Evolutionary conservation across 2,888 invertebrate genomes (phyloP).

Genomic region (Drosophila pseudotakahashii): DNA sequence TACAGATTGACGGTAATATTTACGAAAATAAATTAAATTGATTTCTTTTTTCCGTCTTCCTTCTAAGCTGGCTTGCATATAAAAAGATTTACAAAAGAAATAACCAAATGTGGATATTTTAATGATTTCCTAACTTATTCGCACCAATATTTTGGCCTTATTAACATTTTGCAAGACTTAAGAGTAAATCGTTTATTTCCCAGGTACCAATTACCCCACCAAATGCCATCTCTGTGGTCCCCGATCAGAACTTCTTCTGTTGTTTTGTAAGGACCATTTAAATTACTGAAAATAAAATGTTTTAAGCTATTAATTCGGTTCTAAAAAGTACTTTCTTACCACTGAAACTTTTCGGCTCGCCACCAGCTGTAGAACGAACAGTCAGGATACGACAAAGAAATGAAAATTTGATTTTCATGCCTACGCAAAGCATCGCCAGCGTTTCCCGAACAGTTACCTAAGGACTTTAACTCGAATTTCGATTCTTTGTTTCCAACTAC

Average conservation of each 20-base stretch:
- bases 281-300: not conserved
- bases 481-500: not conserved
- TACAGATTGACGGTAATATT: too few relatives aligned
- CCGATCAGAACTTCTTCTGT: too few relatives aligned
- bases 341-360: accelerated
- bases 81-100: too few relatives aligned
- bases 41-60: too few relatives aligned
- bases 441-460: slow-evolving; percentile 6
- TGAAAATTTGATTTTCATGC: not conserved
- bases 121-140: too few relatives aligned
- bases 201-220: not conserved
- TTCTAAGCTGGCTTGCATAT: too few relatives aligned
- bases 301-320: too few relatives aligned
- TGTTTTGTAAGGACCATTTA: not conserved
- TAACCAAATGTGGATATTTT: too few relatives aligned
- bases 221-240: not conserved
- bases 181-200: not conserved
- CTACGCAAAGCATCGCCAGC: not conserved
- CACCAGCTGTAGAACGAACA: not conserved
- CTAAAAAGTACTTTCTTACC: not conserved
- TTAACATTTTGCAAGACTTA: not conserved
- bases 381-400: too few relatives aligned
- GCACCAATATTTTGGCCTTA: not conserved
- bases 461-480: not conserved
- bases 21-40: too few relatives aligned